Conservation (phyloP, 2,113 vertebrate species). For the Coturnix japonica region DNA sequence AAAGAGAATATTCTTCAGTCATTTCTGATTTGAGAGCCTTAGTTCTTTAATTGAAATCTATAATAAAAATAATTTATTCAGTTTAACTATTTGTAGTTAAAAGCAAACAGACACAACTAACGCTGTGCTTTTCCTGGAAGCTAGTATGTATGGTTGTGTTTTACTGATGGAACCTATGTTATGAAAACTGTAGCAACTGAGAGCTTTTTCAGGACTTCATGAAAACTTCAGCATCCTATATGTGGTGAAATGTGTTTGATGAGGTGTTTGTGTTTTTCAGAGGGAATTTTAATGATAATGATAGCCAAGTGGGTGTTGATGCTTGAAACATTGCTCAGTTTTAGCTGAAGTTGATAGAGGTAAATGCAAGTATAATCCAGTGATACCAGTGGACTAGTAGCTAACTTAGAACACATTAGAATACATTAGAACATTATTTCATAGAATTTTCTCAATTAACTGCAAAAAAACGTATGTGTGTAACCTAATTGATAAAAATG, state of each 20-base stretch:
- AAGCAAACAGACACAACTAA: neutral
- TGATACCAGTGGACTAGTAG: neutral
- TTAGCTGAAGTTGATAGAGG: neutral
- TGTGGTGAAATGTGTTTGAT: neutral
- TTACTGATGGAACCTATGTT: neutral
- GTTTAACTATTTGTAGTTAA: neutral
- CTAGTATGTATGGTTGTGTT: neutral
- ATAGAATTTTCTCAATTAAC: neutral
- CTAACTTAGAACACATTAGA: neutral
- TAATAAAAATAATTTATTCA: neutral
- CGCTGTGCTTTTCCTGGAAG: neutral
- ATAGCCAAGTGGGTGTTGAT: neutral
- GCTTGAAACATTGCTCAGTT: neutral
- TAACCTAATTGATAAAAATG: neutral
- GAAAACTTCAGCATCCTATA: neutral
- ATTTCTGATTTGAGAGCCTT: neutral
- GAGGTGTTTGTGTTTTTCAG: neutral
- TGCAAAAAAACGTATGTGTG: neutral
- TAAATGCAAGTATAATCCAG: neutral
- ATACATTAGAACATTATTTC: neutral
- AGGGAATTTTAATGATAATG: neutral
- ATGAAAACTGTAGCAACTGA: rapidly evolving
- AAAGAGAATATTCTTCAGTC: neutral
- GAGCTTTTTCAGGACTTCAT: neutral
- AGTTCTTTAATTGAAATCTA: neutral